A percentile compares a stretch with the other conserved stretches of the same genome.
Conservation (phyloP, 2,797 vertebrate genomes). For the Petrocephalus sullivani region DNA sequence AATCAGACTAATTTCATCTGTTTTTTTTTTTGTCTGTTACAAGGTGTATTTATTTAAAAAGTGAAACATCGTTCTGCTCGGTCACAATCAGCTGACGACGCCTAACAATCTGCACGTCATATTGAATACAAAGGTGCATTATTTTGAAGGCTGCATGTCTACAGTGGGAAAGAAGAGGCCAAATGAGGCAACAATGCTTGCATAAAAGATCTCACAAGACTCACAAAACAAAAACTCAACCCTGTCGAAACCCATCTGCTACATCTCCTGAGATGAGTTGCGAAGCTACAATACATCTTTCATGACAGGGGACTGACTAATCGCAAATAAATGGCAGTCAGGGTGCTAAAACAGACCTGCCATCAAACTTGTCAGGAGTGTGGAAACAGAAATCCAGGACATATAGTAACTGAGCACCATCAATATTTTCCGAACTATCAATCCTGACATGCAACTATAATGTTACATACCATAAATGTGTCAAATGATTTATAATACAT, state of each 20-base stretch:
- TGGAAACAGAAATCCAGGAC: background rate
- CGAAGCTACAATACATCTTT: background rate
- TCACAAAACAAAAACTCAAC: background rate
- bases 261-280: background rate
- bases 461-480: background rate
- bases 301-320: background rate
- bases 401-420: background rate
- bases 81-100: background rate
- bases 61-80: background rate
- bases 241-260: background rate
- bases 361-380: background rate
- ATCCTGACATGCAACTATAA: background rate
- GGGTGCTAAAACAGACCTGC: background rate
- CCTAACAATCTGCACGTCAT: background rate
- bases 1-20: background rate
- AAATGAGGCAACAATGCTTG: background rate
- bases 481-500: background rate
- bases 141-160: background rate
- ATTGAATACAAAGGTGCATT: background rate
- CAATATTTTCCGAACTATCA: background rate
- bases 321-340: background rate
- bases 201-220: background rate
- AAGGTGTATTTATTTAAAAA: background rate
- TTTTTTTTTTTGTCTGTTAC: background rate
- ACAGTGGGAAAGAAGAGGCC: background rate